Evolutionary conservation across 2,888 invertebrate species (phyloP).

Genomic region (Syrista parreyssii): DNA sequence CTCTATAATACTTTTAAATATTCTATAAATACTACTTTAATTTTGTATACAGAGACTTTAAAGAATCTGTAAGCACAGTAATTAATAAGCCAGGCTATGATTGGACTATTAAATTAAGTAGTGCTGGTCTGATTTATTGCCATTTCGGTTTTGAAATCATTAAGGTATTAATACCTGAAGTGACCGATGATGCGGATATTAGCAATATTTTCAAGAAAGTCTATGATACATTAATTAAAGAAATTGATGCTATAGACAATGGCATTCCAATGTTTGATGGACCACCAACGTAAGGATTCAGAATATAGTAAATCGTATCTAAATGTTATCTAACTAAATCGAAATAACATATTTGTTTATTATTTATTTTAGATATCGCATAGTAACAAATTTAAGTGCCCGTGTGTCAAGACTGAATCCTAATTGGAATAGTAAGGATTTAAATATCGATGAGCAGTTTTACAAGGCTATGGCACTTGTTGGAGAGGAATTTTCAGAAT

Average conservation of each 20-base stretch:
- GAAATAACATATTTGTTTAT: background rate
- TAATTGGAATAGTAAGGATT: slow-evolving; percentile 79
- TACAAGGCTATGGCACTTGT: slow-evolving; percentile 81
- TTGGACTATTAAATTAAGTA: slow-evolving; percentile 81
- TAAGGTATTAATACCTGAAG: slow-evolving; percentile 69
- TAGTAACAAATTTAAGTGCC: slow-evolving; percentile 82
- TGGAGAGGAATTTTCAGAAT: slow-evolving; percentile 82
- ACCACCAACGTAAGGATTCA: slow-evolving; percentile 68
- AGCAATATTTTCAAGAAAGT: slow-evolving; percentile 75
- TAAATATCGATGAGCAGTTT: slow-evolving; percentile 74
- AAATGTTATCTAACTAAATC: slow-evolving; percentile 35
- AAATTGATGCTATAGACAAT: slow-evolving; percentile 97
- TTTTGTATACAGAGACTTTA: slow-evolving; percentile 43
- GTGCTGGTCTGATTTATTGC: slow-evolving; percentile 92
- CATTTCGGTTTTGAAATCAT: slow-evolving; percentile 89
- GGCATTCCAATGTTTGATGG: slow-evolving; percentile 87
- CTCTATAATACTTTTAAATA: background rate
- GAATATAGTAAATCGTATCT: background rate
- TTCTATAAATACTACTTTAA: background rate
- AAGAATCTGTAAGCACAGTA: slow-evolving; percentile 49
- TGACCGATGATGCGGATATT: slow-evolving; percentile 68
- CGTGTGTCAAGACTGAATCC: slow-evolving; percentile 86
- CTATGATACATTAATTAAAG: slow-evolving; percentile 89
- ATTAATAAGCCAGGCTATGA: slow-evolving; percentile 53
- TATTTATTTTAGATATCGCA: slow-evolving; percentile 70